Percentiles rank a stretch among this genome's conserved stretches.
phyloP scores from a whole-genome alignment of 2,113 vertebrate species.

The Hylia prasina region DNA sequence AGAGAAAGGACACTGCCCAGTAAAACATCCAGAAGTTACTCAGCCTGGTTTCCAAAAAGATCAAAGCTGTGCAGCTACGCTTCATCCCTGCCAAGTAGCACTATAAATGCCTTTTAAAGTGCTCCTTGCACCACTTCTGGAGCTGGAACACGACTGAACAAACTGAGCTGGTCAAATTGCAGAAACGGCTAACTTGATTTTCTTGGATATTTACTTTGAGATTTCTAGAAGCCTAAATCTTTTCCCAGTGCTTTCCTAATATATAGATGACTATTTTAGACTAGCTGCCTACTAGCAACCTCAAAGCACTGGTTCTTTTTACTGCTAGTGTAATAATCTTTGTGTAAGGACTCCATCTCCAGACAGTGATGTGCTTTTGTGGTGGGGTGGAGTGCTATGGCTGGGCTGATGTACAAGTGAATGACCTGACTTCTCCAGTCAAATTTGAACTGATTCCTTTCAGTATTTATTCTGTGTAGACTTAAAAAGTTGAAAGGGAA shows the following conservation, averaged over 20 bases:
- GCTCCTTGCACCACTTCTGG: neutral
- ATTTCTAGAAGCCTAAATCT: neutral
- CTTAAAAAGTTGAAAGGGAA: neutral
- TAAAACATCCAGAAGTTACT: neutral
- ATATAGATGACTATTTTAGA: neutral
- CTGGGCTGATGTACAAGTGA: neutral
- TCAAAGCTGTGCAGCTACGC: neutral
- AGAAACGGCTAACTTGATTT: neutral
- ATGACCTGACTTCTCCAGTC: neutral
- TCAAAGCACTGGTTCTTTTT: neutral
- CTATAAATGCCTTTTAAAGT: neutral
- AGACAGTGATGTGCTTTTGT: neutral
- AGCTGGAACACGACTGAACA: neutral
- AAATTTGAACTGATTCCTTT: neutral
- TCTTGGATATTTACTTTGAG: neutral
- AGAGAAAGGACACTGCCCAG: neutral
- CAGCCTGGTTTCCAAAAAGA: neutral
- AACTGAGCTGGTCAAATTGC: neutral
- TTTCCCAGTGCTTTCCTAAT: neutral
- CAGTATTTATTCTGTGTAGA: neutral
- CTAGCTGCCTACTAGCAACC: neutral
- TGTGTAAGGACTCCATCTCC: neutral
- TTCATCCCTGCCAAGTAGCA: neutral
- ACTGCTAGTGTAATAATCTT: neutral
- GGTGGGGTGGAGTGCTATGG: rapidly evolving